A percentile compares a stretch with the other conserved stretches of the same genome.
These are phyloP conservation scores for Nerophis ophidion DNA, from an alignment of 2,113 vertebrate genomes.

Conservation along the genomic window DNA sequence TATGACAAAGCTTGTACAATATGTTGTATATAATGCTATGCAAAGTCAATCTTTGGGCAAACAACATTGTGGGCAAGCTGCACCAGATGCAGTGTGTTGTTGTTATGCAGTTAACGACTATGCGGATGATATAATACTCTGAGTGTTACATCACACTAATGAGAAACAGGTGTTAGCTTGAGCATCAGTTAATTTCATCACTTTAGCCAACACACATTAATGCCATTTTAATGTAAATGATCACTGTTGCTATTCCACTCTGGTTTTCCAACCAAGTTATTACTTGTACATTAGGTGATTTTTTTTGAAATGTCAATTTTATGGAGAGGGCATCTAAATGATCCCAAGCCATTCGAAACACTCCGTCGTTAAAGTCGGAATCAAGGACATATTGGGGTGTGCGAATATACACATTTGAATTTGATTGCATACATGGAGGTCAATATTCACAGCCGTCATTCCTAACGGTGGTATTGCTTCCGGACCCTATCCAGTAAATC, in stretches of 20 bases:
- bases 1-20: too few relatives aligned
- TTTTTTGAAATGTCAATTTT: not conserved
- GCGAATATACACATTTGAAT: not conserved
- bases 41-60: too few relatives aligned
- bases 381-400: not conserved
- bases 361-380: not conserved
- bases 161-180: not conserved
- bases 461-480: constrained; percentile 17
- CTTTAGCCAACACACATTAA: not conserved
- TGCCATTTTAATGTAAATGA: not conserved
- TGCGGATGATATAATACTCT: not conserved
- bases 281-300: not conserved
- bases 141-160: not conserved
- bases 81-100: too few relatives aligned
- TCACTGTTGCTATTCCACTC: not conserved
- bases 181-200: not conserved
- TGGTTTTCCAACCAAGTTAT: not conserved
- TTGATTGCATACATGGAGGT: not conserved
- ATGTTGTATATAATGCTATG: too few relatives aligned
- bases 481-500: constrained; percentile 32
- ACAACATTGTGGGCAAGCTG: too few relatives aligned
- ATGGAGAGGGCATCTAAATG: not conserved
- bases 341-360: not conserved
- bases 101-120: not conserved
- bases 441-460: constrained; percentile 31